Conservation (phyloP, 2,888 invertebrate species). For the Drosophila lutescens region DNA sequence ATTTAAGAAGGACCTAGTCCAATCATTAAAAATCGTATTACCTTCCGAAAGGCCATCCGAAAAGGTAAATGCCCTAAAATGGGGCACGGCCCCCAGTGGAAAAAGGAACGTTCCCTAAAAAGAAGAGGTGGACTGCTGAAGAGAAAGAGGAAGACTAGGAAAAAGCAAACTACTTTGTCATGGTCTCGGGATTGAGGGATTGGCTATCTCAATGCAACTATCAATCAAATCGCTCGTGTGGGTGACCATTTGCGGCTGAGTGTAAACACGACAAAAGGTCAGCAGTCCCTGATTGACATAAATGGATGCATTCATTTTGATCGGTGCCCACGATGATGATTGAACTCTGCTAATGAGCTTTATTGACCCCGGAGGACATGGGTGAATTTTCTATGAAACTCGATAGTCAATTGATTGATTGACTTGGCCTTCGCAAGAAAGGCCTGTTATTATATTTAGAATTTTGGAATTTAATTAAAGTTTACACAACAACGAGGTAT, state of each 20-base stretch:
- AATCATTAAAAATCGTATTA: not conserved
- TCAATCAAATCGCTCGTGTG: slow-evolving; percentile 65
- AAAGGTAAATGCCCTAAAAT: slow-evolving; percentile 24
- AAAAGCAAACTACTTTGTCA: slow-evolving; percentile 60
- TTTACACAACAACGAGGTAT: not conserved
- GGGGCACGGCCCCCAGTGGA: slow-evolving; percentile 43
- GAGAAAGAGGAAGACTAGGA: not conserved
- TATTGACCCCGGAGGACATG: slow-evolving; percentile 21
- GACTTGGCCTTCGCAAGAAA: not conserved
- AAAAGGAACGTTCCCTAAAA: slow-evolving; percentile 1
- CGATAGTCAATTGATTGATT: not conserved
- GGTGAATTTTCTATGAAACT: not conserved
- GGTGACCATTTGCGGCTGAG: slow-evolving; percentile 18
- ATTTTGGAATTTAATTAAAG: not conserved
- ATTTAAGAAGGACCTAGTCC: too few species aligned
- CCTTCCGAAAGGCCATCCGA: not conserved
- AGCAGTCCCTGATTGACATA: slow-evolving; percentile 32
- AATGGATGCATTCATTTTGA: slow-evolving; percentile 39
- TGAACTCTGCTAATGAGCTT: slow-evolving; percentile 39
- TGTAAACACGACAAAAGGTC: slow-evolving; percentile 21
- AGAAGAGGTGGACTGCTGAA: too few species aligned
- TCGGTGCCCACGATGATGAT: slow-evolving; percentile 29
- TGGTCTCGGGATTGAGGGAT: slow-evolving; percentile 46
- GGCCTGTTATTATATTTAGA: not conserved
- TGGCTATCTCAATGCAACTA: slow-evolving; percentile 71